Base-by-base conservation (phyloP, 2,113 vertebrate species). In the Sander vitreus region DNA sequence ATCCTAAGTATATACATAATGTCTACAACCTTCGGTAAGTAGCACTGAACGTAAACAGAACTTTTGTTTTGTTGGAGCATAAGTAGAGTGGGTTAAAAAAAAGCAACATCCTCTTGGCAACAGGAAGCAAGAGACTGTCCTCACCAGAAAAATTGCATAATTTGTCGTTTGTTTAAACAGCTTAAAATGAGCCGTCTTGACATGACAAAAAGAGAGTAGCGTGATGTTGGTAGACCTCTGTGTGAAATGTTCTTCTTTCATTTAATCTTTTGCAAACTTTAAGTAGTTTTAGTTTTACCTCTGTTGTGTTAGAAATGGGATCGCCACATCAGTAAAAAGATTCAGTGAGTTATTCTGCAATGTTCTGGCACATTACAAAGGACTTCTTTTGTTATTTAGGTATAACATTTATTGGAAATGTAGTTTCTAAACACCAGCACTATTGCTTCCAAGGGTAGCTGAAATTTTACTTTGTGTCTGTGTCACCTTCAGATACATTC, bases 401-500 rank as follows among this genome's bases (percentile, higher is more conserved):
- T 13, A 19, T 43, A 11, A 36, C 0, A 3, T 14, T 21, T 1
- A 25, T 16, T 48, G 10, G 36, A 68, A 87, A 82, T 76, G 51
- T 33, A 33, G 66, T 80, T 67, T 27, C 66, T 25, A 76, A 72
- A 78, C n/a, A n/a, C 0, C 54, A n/a, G 43, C 23, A 68, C 64
- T 21, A 15, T 59, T 85, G 33, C 65, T 78, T 84, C 64, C 64
- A 83, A 87, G 58, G 73, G 57, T 60, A 83, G 67, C 84, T 83
- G 60, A 87, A 76, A 72, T 70, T 63, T 51, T 80, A 79, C 83
- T 84, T 75, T 48, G 53, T 36, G 70, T 87, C 78, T 90, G 84
- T 85, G 82, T 91, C 84, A 90, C 86, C 73, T 91, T 90, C 85
- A 88, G 15, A 68, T 47, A 53, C 33, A 23, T 33, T 63, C 25